Percentiles rank a stretch among this genome's conserved stretches.
Conservation (phyloP, 2,113 vertebrate genomes). For the Neofelis nebulosa region DNA sequence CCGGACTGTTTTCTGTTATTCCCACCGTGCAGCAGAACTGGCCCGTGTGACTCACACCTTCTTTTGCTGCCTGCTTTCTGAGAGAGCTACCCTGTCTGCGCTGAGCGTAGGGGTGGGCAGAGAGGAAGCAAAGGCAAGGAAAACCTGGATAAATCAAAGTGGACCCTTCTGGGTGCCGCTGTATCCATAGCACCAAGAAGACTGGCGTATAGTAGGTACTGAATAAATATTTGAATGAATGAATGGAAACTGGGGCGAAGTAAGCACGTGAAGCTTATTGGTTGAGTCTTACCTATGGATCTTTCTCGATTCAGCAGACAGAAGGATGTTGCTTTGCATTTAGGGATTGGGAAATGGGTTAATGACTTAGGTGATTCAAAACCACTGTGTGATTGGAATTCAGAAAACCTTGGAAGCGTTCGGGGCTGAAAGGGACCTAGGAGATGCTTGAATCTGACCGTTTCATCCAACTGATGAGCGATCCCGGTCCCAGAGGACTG, state of each 20-base stretch:
- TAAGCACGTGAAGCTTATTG: accelerated
- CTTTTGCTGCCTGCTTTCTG: not conserved
- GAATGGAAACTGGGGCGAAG: not conserved
- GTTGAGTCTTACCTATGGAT: accelerated
- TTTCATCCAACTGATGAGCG: too few species aligned
- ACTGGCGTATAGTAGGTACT: not conserved
- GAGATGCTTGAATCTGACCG: not conserved
- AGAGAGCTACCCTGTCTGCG: not conserved
- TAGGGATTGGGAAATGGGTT: not conserved
- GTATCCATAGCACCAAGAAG: too few species aligned
- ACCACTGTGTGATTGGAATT: not conserved
- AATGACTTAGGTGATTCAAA: not conserved
- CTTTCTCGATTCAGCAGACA: not conserved
- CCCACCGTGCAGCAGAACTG: not conserved
- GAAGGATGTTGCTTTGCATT: not conserved
- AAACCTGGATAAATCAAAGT: too few species aligned
- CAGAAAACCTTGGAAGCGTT: not conserved
- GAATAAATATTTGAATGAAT: too few species aligned
- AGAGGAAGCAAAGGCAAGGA: too few species aligned
- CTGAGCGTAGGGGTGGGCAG: accelerated
- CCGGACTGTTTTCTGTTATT: not conserved
- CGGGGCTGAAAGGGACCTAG: not conserved
- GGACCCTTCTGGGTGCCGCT: not conserved
- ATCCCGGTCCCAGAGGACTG: not conserved
- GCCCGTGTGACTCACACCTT: not conserved